Base-by-base conservation (phyloP, 2,113 vertebrate genomes). In the Heterotis niloticus region DNA sequence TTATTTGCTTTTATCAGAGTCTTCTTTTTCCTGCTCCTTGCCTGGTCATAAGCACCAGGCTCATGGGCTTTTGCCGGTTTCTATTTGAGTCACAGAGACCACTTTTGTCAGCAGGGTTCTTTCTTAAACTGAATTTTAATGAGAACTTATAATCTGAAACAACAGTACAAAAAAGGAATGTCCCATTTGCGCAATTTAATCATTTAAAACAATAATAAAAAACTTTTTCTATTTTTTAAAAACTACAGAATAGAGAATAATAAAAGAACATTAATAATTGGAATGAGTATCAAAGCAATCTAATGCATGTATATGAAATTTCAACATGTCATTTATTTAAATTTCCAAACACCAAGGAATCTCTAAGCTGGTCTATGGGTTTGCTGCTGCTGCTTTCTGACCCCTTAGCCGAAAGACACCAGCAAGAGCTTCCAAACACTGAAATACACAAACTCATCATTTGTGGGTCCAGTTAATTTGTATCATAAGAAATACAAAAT, bases 31-130 rank as follows among this genome's bases (percentile, higher is more conserved):
- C 84, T 76, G 88, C 87, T 81, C 79, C 82, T 80, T 78, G 81
- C 83, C 73, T 60, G 83, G 86, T 89, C 83, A 80, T 88, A 69
- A 1, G 85, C 79, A 67, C 26, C 44, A 76, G 81, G 84, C 85
- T 87, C 86, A 85, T 83, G 84, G 87, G 90, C 87, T 73, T 85
- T 64, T 17, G 34, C 56, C 83, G 86, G 81, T 83, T 88, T 84
- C 88, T 92, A 90, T 91, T 93, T 88, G 90, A 78, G 89, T 89
- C 76, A 84, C 82, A 80, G 89, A 88, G 89, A 88, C n/a, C 84
- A 91, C 83, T 87, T 93, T 89, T 88, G 75, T 56, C 68, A 73
- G 79, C 84, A 70, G 88, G 84, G 84, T 82, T 87, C 82, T 90
- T 83, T 82, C 78, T 90, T 86, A 87, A 83, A 92, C 86, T 86